Evolutionary conservation across 2,888 invertebrate genomes (phyloP).

Genomic region (Dilophus febrilis): DNA sequence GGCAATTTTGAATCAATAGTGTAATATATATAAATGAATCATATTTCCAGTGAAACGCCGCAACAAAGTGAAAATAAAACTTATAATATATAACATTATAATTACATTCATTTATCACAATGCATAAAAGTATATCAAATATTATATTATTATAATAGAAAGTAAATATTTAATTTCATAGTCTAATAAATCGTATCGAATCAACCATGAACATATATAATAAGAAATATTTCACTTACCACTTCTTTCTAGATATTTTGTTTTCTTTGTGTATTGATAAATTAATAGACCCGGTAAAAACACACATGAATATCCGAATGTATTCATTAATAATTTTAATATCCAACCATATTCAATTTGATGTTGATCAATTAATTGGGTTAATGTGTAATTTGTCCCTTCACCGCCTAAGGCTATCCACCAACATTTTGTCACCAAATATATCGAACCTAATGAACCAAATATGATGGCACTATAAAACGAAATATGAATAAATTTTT

Average conservation of each 20-base stretch:
- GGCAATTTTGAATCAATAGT: no score
- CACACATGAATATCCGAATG: slow-evolving; percentile 77
- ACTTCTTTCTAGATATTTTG: slow-evolving; percentile 63
- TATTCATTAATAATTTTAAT: slow-evolving; percentile 57
- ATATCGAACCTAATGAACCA: slow-evolving; percentile 30
- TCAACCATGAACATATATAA: no score
- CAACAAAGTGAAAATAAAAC: no score
- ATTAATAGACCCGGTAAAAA: slow-evolving; percentile 70
- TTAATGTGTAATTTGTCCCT: slow-evolving; percentile 21
- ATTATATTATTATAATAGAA: no score
- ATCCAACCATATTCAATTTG: slow-evolving; percentile 51
- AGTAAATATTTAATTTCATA: no score
- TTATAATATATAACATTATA: no score
- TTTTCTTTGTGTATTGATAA: slow-evolving; percentile 61
- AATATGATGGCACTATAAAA: slow-evolving; percentile 29
- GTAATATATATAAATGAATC: no score
- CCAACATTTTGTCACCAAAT: slow-evolving; percentile 25
- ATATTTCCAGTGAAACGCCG: no score
- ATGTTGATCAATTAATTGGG: slow-evolving; percentile 30
- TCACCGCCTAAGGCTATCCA: slow-evolving; percentile 23
- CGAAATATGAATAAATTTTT: no score
- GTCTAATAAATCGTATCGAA: no score
- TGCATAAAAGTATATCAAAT: no score
- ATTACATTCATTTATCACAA: no score
- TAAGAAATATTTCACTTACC: slow-evolving; percentile 36